These are phyloP conservation scores for Karalla daura DNA, from an alignment of 2,797 vertebrate genomes.

Conservation along the genomic window DNA sequence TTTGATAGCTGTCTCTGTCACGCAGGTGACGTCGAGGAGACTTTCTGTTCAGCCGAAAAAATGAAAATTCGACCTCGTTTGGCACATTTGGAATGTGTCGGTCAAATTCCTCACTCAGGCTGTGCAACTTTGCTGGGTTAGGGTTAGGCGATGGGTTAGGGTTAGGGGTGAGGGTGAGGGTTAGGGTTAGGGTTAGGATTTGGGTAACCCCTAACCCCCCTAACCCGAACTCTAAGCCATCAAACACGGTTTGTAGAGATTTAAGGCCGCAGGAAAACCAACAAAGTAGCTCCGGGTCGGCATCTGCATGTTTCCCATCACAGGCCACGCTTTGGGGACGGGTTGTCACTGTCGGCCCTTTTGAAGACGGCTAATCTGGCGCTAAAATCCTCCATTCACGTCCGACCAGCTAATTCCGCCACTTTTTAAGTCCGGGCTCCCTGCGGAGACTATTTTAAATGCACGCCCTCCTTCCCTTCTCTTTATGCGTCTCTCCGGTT, in stretches of 20 bases:
- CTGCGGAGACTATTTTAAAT: conserved; percentile 40
- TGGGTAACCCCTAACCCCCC: too few species aligned
- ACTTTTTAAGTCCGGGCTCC: conserved; percentile 27
- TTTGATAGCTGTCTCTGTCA: too few species aligned
- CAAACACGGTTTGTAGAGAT: conserved; percentile 1
- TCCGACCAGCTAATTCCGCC: conserved; percentile 26
- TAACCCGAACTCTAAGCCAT: too few species aligned
- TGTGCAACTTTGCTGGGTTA: neutral
- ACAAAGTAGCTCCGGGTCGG: too few species aligned
- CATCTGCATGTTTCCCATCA: too few species aligned
- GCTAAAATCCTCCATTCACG: conserved; percentile 7
- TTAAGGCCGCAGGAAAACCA: neutral
- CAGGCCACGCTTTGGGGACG: neutral
- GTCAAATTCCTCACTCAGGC: neutral
- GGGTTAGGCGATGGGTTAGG: too few species aligned
- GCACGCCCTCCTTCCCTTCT: neutral
- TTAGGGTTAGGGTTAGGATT: too few species aligned
- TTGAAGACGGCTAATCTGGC: conserved; percentile 20
- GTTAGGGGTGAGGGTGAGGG: too few species aligned
- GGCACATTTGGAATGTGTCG: neutral
- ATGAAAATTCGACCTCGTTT: neutral
- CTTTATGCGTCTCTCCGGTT: neutral
- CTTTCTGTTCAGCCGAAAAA: neutral
- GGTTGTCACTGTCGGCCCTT: neutral
- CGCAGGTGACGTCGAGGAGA: too few species aligned